Conservation (phyloP, 2,888 invertebrate genomes). For the Coremacera marginata region DNA sequence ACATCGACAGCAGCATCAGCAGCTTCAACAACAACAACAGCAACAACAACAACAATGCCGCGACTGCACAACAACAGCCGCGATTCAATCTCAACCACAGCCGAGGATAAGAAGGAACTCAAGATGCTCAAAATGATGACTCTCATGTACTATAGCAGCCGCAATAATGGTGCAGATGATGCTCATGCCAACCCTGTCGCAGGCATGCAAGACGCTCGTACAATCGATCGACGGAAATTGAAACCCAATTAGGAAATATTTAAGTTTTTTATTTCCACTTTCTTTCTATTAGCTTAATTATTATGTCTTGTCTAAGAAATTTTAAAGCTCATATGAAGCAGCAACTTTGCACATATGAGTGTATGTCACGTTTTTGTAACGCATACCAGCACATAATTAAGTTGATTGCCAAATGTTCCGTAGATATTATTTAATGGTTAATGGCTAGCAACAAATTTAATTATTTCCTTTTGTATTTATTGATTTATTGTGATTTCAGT, state of each 20-base stretch:
- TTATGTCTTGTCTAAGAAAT: neutral
- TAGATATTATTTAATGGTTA: no score
- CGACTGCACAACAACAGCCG: conserved; percentile 43
- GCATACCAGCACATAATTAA: conserved; percentile 1
- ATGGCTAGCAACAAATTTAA: no score
- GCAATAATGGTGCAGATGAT: conserved; percentile 24
- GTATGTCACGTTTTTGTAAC: neutral
- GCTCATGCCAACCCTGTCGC: conserved; percentile 15
- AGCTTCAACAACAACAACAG: conserved; percentile 45
- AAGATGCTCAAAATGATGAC: conserved; percentile 67
- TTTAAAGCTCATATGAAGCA: neutral
- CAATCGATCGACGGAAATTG: conserved; percentile 34
- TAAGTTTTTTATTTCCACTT: neutral
- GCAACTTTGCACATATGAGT: neutral
- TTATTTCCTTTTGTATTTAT: neutral
- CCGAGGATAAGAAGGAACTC: conserved; percentile 65
- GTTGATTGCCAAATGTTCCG: conserved; percentile 12
- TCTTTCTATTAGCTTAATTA: conserved; percentile 36
- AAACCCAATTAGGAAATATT: conserved; percentile 36
- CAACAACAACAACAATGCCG: conserved; percentile 44
- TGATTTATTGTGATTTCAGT: neutral
- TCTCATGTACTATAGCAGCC: conserved; percentile 62
- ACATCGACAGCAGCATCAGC: conserved; percentile 39
- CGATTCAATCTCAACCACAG: conserved; percentile 50
- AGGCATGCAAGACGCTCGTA: conserved; percentile 9